Base-by-base conservation (phyloP, 2,797 vertebrate species). In the Sebastes iracundus region DNA sequence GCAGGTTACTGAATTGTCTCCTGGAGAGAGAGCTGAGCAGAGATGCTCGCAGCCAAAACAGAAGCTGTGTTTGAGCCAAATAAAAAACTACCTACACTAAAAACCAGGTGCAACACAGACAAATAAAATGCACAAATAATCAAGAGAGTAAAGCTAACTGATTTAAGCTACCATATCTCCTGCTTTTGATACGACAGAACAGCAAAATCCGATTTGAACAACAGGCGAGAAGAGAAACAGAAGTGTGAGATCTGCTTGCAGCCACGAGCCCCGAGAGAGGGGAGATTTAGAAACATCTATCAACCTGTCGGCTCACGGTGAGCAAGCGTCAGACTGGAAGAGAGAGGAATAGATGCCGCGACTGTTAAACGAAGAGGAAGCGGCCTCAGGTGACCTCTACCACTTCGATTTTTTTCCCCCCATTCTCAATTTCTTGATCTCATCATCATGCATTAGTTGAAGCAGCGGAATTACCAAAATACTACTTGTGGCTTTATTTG, bases 201-300 rank as follows among this genome's bases (percentile, higher is more conserved):
- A 59, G 23, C 46, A 11, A 76, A 83, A 84, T 79, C 28, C 0
- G 77, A 87, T 75, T 66, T 72, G 32, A 81, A 72, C 52, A 75
- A 77, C 20, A 68, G 14, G 52, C 3, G 2, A 18, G 65, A 22
- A 70, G 58, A 52, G 66, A 72, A 77, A 66, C 7, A 60, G 33
- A 86, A 56, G 59, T 58, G 76, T 72, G 72, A 84, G 78, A 76
- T 76, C 66, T 56, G 71, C 81, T 83, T 66, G 77, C 63, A 87
- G 79, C 56, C 65, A 65, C 59, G 38, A 66, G 75, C 65, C 83
- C 58, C 14, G 2, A 69, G 83, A 86, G 65, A 82, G 60, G 76
- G 65, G 56, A 71, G 74, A 86, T 83, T 89, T 77, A 72, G 73
- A 85, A 81, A 82, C 78, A 90, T 92, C 87, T 80, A 90, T 93